A percentile compares a stretch with the other conserved stretches of the same genome.
phyloP scores from a whole-genome alignment of 2,888 invertebrate genomes.

The Philereme vetulata region DNA sequence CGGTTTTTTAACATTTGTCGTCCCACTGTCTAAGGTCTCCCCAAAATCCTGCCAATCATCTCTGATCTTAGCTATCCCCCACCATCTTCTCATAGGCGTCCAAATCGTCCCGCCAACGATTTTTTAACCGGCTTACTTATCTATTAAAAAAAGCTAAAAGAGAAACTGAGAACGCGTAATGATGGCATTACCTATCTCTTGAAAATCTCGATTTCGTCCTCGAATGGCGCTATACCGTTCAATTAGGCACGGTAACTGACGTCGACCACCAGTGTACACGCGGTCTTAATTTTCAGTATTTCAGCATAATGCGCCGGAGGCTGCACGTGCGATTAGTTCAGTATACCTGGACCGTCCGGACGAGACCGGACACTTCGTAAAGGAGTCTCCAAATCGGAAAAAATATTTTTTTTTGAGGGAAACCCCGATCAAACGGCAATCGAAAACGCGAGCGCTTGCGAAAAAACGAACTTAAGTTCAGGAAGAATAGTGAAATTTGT shows the following conservation, averaged over 20 bases:
- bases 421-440: neutral
- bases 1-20: no score
- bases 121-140: no score
- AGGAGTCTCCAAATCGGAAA: slow-evolving; percentile 7
- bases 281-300: slow-evolving; percentile 51
- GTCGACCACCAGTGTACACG: slow-evolving; percentile 31
- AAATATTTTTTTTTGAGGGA: neutral
- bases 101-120: no score
- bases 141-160: no score
- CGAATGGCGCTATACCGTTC: slow-evolving; percentile 8
- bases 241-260: slow-evolving; percentile 4
- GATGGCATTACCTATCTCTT: no score
- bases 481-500: neutral
- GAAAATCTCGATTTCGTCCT: slow-evolving; percentile 1
- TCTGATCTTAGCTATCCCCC: no score
- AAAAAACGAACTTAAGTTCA: neutral
- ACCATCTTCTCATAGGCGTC: no score
- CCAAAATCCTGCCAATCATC: no score
- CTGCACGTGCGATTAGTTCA: slow-evolving; percentile 43
- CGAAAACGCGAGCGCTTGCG: slow-evolving; percentile 12
- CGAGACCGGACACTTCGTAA: slow-evolving; percentile 39
- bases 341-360: slow-evolving; percentile 52
- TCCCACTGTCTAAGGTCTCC: no score
- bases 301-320: slow-evolving; percentile 44
- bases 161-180: no score